Evolutionary conservation across 2,797 vertebrate genomes (phyloP), one percentile per base, ranked within the genome.

Genomic region (Onychomys leucogaster): DNA sequence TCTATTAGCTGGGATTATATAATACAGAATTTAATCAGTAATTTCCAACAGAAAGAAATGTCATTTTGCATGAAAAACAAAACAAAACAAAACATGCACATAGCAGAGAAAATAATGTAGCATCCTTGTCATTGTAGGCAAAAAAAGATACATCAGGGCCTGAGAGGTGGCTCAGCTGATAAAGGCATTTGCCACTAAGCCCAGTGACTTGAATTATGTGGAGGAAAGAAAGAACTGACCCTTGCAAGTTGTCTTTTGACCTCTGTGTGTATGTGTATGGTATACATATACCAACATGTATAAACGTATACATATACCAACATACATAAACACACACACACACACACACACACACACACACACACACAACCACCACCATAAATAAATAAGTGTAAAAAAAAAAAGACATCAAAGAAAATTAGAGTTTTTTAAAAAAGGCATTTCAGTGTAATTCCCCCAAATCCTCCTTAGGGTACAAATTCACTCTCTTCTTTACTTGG

Each of bases 391-490:
- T 69, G 43, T 27, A 37, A 55, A 49, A 67, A 59, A 49, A 67
- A 59, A 37, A 19, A 61, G 55, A 59, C n/a, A 89, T 92, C 32
- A 85, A 89, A 80, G 63, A 85, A 94, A 89, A 71, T 78, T 89
- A 34, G 29, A 92, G 17, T 57, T 89, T 46, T 34, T 52, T 3
- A 19, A 78, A 25, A 25, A 83, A 87, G 21, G 27, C 41, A 88
- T 69, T 71, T 91, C 75, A 80, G 61, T 52, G 57, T 83, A 82
- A 90, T 91, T 94, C 37, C 76, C 37, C 32, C 27, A 91, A 61
- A 91, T 88, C 17, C 71, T 84, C 29, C 77, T 29, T 23, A 19
- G 12, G 17, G 12, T 46, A 83, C 71, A 89, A 92, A 92, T 65
- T 61, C 59, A 63, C 27, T 89, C 11, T 88, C 77, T 81, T 90